Conservation (phyloP, 1,140 invertebrate genomes). For the Leptinotarsa texana region DNA sequence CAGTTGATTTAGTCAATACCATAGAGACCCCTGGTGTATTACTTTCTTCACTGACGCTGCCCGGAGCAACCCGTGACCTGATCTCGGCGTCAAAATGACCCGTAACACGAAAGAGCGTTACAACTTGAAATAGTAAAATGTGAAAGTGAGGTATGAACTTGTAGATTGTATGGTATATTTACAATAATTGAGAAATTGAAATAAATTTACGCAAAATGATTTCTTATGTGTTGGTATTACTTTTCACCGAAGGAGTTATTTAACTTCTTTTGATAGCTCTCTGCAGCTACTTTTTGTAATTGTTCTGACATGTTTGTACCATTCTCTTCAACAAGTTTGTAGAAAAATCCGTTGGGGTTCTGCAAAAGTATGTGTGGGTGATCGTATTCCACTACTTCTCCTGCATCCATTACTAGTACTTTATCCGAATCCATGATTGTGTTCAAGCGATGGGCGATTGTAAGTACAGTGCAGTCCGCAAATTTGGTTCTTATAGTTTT, state of each 20-base stretch:
- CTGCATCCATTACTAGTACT: conserved; percentile 72
- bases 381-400: conserved; percentile 69
- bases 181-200: no score
- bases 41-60: no score
- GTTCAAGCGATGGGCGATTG: conserved; percentile 80
- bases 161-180: no score
- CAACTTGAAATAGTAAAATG: no score
- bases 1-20: no score
- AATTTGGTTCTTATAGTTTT: conserved; percentile 74
- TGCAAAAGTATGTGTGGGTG: conserved; percentile 67
- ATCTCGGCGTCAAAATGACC: no score
- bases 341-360: conserved; percentile 63
- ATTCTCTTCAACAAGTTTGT: conserved; percentile 63
- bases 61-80: no score
- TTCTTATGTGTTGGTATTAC: no score
- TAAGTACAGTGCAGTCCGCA: conserved; percentile 76
- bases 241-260: not conserved
- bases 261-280: conserved; percentile 36
- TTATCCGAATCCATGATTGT: conserved; percentile 79
- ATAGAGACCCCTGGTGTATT: no score
- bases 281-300: conserved; percentile 54
- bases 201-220: no score
- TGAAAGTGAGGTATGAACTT: no score
- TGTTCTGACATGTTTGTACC: conserved; percentile 53
- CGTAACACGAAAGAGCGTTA: no score